These are phyloP conservation scores for Lutjanus argentimaculatus DNA, from an alignment of 2,797 vertebrate genomes.

Conservation along the genomic window DNA sequence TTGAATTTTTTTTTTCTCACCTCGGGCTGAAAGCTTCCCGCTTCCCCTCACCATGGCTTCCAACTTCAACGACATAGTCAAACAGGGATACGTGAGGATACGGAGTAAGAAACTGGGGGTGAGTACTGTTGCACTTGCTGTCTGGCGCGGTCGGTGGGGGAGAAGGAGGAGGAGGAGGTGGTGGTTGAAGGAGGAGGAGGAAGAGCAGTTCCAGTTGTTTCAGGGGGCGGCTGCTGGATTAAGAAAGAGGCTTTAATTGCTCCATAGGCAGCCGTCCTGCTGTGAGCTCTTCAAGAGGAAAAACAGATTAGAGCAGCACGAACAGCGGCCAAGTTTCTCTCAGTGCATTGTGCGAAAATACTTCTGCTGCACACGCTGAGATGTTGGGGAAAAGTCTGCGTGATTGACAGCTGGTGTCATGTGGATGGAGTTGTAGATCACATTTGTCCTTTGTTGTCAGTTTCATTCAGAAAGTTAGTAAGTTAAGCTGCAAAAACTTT, in stretches of 20 bases:
- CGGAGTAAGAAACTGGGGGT: slow-evolving; percentile 99
- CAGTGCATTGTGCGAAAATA: slow-evolving; percentile 22
- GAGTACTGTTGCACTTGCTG: slow-evolving; percentile 88
- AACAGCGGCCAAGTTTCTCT: slow-evolving; percentile 60
- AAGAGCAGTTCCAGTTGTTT: slow-evolving; percentile 69
- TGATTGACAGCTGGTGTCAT: slow-evolving; percentile 58
- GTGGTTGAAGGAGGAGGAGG: slow-evolving; percentile 23
- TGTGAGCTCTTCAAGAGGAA: slow-evolving; percentile 56
- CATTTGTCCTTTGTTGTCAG: neutral
- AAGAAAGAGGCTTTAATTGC: slow-evolving; percentile 69
- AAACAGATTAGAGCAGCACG: slow-evolving; percentile 59
- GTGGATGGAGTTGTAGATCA: neutral
- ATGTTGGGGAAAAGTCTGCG: slow-evolving; percentile 29
- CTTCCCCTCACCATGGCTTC: slow-evolving; percentile 92
- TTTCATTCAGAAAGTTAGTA: slow-evolving; percentile 11
- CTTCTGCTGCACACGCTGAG: neutral
- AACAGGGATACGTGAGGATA: slow-evolving; percentile 98
- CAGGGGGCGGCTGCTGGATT: slow-evolving; percentile 66
- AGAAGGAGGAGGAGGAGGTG: slow-evolving; percentile 1
- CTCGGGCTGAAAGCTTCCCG: slow-evolving; percentile 59
- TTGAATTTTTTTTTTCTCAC: neutral
- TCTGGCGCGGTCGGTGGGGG: slow-evolving; percentile 6
- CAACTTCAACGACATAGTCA: slow-evolving; percentile 99
- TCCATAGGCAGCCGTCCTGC: slow-evolving; percentile 60
- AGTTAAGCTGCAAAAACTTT: slow-evolving; percentile 15